Evolutionary conservation across 2,888 invertebrate species (phyloP).

Genomic region (Teleiodes luculella): DNA sequence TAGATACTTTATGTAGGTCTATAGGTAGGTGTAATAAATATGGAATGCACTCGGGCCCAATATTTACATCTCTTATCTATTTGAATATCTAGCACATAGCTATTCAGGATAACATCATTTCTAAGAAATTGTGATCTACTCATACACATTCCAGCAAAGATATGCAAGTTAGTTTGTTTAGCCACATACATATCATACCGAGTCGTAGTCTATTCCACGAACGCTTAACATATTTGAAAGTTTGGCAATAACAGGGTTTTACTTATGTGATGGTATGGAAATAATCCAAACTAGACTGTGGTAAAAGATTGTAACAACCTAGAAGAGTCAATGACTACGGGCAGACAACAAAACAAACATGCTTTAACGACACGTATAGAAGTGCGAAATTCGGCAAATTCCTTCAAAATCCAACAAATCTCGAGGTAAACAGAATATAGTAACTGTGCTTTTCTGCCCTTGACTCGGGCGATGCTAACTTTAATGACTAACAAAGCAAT

Average conservation of each 20-base stretch:
- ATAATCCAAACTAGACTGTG: too few species aligned
- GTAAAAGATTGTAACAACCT: background rate
- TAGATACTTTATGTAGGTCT: too few species aligned
- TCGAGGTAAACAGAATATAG: background rate
- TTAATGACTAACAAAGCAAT: too few species aligned
- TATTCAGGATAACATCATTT: background rate
- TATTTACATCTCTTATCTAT: constrained; percentile 2
- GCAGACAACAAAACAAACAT: background rate
- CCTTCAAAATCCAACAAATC: constrained; percentile 24
- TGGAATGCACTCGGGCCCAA: background rate
- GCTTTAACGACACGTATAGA: constrained; percentile 26
- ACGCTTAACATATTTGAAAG: too few species aligned
- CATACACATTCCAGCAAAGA: too few species aligned
- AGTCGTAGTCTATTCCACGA: too few species aligned
- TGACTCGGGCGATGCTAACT: too few species aligned
- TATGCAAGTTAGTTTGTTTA: too few species aligned
- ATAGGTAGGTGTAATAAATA: background rate
- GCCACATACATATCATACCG: too few species aligned
- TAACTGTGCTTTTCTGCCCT: background rate
- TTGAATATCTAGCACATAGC: background rate
- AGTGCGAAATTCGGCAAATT: constrained; percentile 41
- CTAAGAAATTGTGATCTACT: background rate
- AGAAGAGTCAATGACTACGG: background rate
- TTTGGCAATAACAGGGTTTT: too few species aligned
- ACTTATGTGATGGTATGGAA: too few species aligned